Evolutionary conservation across 2,113 vertebrate genomes (phyloP).

Genomic region (Lepisosteus osseus): DNA sequence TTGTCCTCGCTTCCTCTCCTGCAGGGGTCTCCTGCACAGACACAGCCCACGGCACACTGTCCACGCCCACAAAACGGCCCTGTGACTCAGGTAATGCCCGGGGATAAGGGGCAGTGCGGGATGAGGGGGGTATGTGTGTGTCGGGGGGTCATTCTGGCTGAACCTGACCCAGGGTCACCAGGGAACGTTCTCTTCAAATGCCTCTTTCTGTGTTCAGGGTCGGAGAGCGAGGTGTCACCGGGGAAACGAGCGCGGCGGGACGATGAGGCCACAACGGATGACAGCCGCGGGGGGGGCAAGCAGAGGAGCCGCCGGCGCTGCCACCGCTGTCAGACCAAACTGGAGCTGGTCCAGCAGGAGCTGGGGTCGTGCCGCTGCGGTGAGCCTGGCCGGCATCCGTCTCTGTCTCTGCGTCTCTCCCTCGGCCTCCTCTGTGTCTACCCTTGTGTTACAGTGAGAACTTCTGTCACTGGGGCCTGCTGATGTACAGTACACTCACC

Average conservation of each 20-base stretch:
- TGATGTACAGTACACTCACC: no score
- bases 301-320: constrained; percentile 94
- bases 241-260: constrained; percentile 83
- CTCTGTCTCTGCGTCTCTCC: background rate
- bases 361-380: constrained; percentile 96
- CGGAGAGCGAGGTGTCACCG: constrained; percentile 84
- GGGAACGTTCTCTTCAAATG: no score
- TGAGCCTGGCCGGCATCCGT: constrained; percentile 51
- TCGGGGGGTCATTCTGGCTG: background rate
- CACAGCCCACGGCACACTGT: constrained; percentile 81
- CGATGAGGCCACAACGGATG: constrained; percentile 73
- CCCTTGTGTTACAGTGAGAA: no score
- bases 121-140: background rate
- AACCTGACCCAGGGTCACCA: background rate
- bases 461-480: no score
- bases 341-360: constrained; percentile 97
- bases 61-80: constrained; percentile 87
- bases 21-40: constrained; percentile 84
- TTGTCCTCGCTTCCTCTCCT: constrained; percentile 27
- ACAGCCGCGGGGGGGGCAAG: constrained; percentile 75
- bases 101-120: background rate
- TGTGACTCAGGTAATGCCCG: constrained; percentile 77
- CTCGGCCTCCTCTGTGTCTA: background rate
- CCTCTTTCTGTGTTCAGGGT: constrained; percentile 51
- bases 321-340: constrained; percentile 97